These are phyloP conservation scores for Coilia nasus DNA, from an alignment of 2,797 vertebrate species.

Conservation along the genomic window DNA sequence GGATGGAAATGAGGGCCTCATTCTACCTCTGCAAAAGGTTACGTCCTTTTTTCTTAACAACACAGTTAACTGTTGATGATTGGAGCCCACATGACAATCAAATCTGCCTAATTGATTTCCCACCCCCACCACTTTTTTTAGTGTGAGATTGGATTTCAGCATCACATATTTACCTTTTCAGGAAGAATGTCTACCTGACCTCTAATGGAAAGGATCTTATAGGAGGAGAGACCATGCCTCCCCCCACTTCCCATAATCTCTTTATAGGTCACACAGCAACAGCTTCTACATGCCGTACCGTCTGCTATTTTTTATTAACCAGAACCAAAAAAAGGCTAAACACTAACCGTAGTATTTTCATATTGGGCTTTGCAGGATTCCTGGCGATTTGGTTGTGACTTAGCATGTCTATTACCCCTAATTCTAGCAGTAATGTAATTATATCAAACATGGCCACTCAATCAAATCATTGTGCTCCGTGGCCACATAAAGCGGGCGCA, in stretches of 20 bases:
- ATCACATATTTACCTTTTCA: constrained; percentile 46
- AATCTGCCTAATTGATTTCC: constrained; percentile 67
- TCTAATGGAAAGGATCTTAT: constrained; percentile 2
- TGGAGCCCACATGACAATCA: constrained; percentile 56
- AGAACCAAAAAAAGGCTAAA: constrained; percentile 43
- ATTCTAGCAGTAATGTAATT: constrained; percentile 86
- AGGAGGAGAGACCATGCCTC: neutral
- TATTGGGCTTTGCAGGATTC: constrained; percentile 53
- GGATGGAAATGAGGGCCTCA: constrained; percentile 72
- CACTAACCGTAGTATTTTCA: constrained; percentile 27
- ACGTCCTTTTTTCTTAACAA: constrained; percentile 72
- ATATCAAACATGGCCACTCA: constrained; percentile 83
- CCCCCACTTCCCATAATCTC: constrained; percentile 6
- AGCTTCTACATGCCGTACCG: neutral
- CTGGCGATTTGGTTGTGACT: constrained; percentile 77
- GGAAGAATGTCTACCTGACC: neutral
- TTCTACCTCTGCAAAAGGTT: constrained; percentile 75
- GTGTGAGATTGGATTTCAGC: constrained; percentile 42
- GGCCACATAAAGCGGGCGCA: constrained; percentile 82
- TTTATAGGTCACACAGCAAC: constrained; percentile 16
- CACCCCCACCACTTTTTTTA: constrained; percentile 40
- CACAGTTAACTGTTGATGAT: constrained; percentile 59
- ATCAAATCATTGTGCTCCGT: constrained; percentile 87
- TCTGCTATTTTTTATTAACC: constrained; percentile 22
- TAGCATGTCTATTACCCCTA: constrained; percentile 79